Evolutionary conservation across 2,888 invertebrate species (phyloP), one percentile per base, ranked within the genome.

Genomic region (Cyaniris semiargus): DNA sequence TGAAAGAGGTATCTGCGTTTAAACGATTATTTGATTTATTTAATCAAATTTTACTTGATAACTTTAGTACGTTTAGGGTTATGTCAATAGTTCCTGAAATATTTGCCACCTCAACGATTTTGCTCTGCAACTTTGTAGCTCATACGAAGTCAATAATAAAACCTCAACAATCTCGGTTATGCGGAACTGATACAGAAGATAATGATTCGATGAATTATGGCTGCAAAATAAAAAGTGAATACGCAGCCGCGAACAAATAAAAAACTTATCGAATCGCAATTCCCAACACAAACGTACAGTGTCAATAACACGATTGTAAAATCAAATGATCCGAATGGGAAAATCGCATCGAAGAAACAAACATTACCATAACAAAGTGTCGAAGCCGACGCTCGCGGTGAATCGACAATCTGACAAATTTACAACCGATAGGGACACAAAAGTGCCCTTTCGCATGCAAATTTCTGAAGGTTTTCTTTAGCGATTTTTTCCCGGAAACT

Each of bases 391-490:
- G 87, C 85, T 90, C 88, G 88, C 86, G 87, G 88, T 87, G 89
- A 88, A 92, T 92, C 89, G 93, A 88, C 93, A 91, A 92, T 92
- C 91, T 89, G 91, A 91, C 92, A 92, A 93, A 93, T 92, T 91
- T 89, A 89, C 90, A 90, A 89, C 88, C 90, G 91, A 92, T 92
- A 90, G 89, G 87, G 88, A 88, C 88, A 89, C 90, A 90, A 91
- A 90, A 91, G 90, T 89, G 90, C 89, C 92, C 88, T 91, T 92
- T 90, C 89, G 88, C 85, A 93, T 93, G 93, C 90, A 93, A 94
- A 93, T 94, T 90, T 90, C 82, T 81, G 86, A 84, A 86, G 87
- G 86, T 86, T 90, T 90, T 89, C 90, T 90, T 90, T 86, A 84
- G 80, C 79, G 80, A 83, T 88, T 89, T 90, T 90, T 90, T 86